Base-by-base conservation (phyloP, 2,113 vertebrate genomes). In the Nycticryphes semicollaris region DNA sequence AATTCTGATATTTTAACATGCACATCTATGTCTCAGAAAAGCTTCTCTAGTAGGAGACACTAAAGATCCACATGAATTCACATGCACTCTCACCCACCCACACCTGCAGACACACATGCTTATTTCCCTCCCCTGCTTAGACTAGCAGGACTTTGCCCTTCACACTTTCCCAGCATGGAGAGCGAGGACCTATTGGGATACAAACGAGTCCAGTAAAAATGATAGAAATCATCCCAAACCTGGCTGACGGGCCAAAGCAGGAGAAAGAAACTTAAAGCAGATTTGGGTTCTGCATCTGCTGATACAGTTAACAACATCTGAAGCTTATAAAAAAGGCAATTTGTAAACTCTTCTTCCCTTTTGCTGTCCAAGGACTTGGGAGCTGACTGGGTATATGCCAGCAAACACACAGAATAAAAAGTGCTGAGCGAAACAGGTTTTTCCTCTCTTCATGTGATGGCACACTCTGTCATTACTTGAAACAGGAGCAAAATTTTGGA, bases 11-110 rank as follows among this genome's bases (percentile, higher is more conserved):
- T 72, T 87, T 75, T 86, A 92, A 94, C 94, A 94, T 95, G 91
- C 93, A 97, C 48, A 66, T 87, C 93, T 96, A 97, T 20, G 59
- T 93, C 96, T 94, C 92, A 79, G 87, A 70, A 94, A 86, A 94
- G 86, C 53, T 92, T 37, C 84, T 96, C 63, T 94, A 86, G 31
- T 25, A 82, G 68, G 77, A 90, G 87, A 95, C 57, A 53, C 85
- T 63, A 81, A 87, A 79, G 73, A 66, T 47, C 82, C 56, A 87
- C 35, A 21, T 41, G 50, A 69, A 87, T n/a, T 85, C 90, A 82
- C 78, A 60, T 78, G 90, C 85, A 33, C 53, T 84, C 72, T 89
- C 75, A 75, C 18, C 47, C 79, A 88, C 88, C 63, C 78, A 25
- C 47, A 25, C 41, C 66, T 8, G 3, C 67, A 50, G 57, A 23